Conservation (phyloP, 2,113 vertebrate genomes). For the Dasyornis broadbenti region DNA sequence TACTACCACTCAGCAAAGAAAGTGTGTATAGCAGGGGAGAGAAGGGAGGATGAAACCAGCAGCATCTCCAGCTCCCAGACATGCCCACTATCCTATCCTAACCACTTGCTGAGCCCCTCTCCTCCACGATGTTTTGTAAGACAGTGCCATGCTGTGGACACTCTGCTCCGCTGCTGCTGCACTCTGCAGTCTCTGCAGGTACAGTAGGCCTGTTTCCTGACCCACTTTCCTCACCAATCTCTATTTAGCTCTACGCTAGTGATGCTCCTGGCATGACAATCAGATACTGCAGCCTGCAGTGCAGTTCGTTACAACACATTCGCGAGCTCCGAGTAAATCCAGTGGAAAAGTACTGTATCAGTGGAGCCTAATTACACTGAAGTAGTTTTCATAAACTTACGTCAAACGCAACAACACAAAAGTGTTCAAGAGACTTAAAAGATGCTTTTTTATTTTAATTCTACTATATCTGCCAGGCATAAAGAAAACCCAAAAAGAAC, state of each 20-base stretch:
- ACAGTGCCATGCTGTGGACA: constrained; percentile 75
- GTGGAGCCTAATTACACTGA: constrained; percentile 59
- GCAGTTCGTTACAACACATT: constrained; percentile 73
- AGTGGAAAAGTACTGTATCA: constrained; percentile 77
- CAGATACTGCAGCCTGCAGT: constrained; percentile 78
- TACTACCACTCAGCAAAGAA: background rate
- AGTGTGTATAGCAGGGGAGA: accelerated
- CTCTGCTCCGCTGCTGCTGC: constrained; percentile 16
- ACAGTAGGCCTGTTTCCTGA: constrained; percentile 72
- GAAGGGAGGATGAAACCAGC: background rate
- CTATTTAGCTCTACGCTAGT: constrained; percentile 72
- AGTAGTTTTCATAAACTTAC: constrained; percentile 37
- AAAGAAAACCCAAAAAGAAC: constrained; percentile 26
- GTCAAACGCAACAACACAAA: constrained; percentile 2
- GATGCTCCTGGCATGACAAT: constrained; percentile 80
- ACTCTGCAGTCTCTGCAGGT: constrained; percentile 72
- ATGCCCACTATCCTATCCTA: background rate
- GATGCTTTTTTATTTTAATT: background rate
- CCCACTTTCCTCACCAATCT: constrained; percentile 75
- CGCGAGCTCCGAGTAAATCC: constrained; percentile 64
- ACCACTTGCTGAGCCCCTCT: background rate
- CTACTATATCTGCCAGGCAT: background rate
- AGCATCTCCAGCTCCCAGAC: background rate
- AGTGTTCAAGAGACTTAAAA: background rate
- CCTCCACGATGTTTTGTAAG: constrained; percentile 16